Evolutionary conservation across 2,113 vertebrate species (phyloP), one percentile per base, ranked within the genome.

Genomic region (Hippocampus guttulatus): DNA sequence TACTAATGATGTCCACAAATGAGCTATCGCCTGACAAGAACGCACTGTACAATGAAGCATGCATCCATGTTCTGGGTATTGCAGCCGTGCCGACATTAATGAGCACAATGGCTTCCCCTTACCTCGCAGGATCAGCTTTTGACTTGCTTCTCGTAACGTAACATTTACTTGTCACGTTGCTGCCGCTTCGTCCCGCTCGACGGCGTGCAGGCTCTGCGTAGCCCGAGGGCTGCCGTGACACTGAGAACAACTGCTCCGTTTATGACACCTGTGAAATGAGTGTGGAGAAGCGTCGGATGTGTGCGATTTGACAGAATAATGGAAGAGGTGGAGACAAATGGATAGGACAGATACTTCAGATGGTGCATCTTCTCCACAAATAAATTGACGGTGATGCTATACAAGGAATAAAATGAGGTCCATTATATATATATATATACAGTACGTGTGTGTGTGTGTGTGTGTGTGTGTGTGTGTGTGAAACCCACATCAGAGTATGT

Each of bases 1-100:
- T 77, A 71, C 77, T 87, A 85, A 85, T 74, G 71, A 86, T 81
- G 69, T 74, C 74, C 38, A 74, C 67, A 80, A 83, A 80, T 67
- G 63, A 70, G 27, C 47, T 12, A 67, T 63, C 33, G 16, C 47
- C 30, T 45, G 38, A 72, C 61, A 25, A 49, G 49, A 61, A 23
- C 47, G 18, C 40, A 68, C 23, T 58, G 2, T 27, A 12, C 7
- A 66, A 49, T 43, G 45, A 16, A 68, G 11, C 33, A 12, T 23
- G 18, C 41, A 61, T 57, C 4, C 47, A 55, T 30, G 27, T 38
- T 55, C 62, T 25, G 27, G 8, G 9, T 38, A 38, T n/a, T 38
- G 12, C 38, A 65, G 40, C n/a, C 51, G 25, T 25, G 18, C 30
- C 52, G 30, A 64, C 40, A 43, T 33, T 71, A 47, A 67, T 21